Percentiles rank a stretch among this genome's conserved stretches.
phyloP scores from a whole-genome alignment of 2,113 vertebrate genomes.

The Stictonetta naevosa region DNA sequence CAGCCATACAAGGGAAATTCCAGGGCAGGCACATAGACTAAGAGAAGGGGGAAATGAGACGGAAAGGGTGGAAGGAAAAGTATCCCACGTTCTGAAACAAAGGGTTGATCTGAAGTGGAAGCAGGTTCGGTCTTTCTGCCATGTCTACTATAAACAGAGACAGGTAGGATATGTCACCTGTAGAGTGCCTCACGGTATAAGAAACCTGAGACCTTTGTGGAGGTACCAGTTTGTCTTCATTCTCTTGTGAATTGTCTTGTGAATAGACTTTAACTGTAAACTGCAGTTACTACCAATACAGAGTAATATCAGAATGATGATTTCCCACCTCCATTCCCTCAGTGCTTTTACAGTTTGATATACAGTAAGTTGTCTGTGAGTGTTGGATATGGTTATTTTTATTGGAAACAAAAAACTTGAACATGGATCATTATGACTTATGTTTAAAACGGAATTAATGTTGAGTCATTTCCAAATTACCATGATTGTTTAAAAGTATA shows the following conservation, averaged over 20 bases:
- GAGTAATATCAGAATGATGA: neutral
- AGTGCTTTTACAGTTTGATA: neutral
- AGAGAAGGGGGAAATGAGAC: neutral
- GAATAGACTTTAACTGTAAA: neutral
- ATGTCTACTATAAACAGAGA: neutral
- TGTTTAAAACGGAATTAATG: conserved; percentile 59
- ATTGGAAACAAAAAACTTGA: neutral
- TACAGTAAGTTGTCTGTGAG: neutral
- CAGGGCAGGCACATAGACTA: neutral
- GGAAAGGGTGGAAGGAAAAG: neutral
- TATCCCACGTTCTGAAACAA: neutral
- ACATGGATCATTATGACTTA: neutral
- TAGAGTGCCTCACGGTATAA: neutral
- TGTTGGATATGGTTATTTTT: neutral
- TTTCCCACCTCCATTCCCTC: neutral
- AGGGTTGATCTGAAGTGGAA: neutral
- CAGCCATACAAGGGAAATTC: neutral
- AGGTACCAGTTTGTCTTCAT: neutral
- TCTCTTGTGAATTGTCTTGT: neutral
- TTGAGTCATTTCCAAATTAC: conserved; percentile 69
- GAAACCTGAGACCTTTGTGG: neutral
- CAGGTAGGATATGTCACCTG: neutral
- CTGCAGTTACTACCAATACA: neutral
- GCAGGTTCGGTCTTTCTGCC: neutral
- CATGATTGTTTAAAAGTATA: conserved; percentile 68